Percentiles rank a stretch among this genome's conserved stretches.
These are phyloP conservation scores for Eupristina koningsbergeri DNA, from an alignment of 1,140 invertebrate species.

Conservation along the genomic window DNA sequence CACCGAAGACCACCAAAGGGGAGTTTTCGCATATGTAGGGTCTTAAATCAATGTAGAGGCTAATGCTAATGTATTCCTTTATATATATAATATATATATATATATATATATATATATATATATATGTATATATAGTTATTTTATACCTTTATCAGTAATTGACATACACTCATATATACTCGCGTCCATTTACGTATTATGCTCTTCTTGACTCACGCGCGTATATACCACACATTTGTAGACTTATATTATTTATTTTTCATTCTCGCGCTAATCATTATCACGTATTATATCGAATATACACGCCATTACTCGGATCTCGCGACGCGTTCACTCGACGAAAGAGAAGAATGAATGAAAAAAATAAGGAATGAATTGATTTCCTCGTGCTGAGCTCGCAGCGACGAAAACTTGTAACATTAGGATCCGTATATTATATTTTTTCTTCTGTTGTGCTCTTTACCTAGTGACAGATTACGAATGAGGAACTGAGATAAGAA, in stretches of 20 bases:
- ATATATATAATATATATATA: no score
- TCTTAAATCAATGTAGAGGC: slow-evolving; percentile 44
- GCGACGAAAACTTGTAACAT: slow-evolving; percentile 37
- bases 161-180: slow-evolving; percentile 47
- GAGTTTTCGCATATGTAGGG: slow-evolving; percentile 25
- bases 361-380: slow-evolving; percentile 50
- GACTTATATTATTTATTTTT: slow-evolving; percentile 52
- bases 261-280: slow-evolving; percentile 48
- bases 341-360: slow-evolving; percentile 34
- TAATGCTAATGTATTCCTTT: slow-evolving; percentile 48
- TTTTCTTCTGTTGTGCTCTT: slow-evolving; percentile 46
- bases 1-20: slow-evolving; percentile 17
- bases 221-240: slow-evolving; percentile 35
- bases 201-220: slow-evolving; percentile 9
- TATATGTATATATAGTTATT: slow-evolving; percentile 49
- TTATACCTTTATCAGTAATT: slow-evolving; percentile 49
- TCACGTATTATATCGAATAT: slow-evolving; percentile 47
- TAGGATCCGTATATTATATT: slow-evolving; percentile 45
- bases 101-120: no score
- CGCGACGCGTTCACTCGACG: slow-evolving; percentile 34
- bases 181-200: slow-evolving; percentile 41
- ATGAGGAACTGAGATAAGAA: slow-evolving; percentile 38
- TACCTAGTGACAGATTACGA: slow-evolving; percentile 48
- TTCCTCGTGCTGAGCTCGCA: slow-evolving; percentile 60
- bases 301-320: slow-evolving; percentile 45